These are phyloP conservation scores for Sphenodon punctatus DNA, from an alignment of 2,797 vertebrate species.

Conservation along the genomic window DNA sequence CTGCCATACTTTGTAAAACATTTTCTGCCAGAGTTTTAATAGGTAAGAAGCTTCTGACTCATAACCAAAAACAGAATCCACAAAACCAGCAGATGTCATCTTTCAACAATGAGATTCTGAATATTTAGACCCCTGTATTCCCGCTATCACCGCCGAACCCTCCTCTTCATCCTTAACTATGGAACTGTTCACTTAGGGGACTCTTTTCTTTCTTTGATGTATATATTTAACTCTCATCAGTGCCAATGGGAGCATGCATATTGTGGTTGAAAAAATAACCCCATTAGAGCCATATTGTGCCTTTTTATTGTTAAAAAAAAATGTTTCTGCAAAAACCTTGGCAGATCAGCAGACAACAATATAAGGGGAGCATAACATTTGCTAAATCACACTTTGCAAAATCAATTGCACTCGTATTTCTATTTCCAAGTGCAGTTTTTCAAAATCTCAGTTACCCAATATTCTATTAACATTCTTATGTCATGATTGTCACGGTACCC, in stretches of 20 bases:
- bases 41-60: slow-evolving; percentile 42
- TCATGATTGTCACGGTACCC: too few relatives aligned
- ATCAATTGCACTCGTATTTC: not conserved
- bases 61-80: slow-evolving; percentile 25
- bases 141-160: slow-evolving; percentile 9
- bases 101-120: slow-evolving; percentile 23
- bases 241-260: not conserved
- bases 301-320: not conserved
- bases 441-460: not conserved
- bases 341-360: not conserved
- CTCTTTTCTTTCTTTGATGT: not conserved
- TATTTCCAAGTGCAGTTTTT: not conserved
- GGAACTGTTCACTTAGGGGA: not conserved
- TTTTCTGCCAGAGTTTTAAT: slow-evolving; percentile 54
- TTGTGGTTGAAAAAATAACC: not conserved
- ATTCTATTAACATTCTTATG: not conserved
- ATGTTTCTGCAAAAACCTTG: not conserved
- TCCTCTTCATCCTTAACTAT: not conserved
- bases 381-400: not conserved
- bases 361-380: not conserved
- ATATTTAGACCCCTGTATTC: slow-evolving; percentile 23
- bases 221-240: not conserved
- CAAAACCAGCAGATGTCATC: slow-evolving; percentile 18
- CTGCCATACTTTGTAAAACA: slow-evolving; percentile 51
- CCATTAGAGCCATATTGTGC: not conserved